phyloP scores from a whole-genome alignment of 2,113 vertebrate genomes.

The Xenopus laevis region DNA sequence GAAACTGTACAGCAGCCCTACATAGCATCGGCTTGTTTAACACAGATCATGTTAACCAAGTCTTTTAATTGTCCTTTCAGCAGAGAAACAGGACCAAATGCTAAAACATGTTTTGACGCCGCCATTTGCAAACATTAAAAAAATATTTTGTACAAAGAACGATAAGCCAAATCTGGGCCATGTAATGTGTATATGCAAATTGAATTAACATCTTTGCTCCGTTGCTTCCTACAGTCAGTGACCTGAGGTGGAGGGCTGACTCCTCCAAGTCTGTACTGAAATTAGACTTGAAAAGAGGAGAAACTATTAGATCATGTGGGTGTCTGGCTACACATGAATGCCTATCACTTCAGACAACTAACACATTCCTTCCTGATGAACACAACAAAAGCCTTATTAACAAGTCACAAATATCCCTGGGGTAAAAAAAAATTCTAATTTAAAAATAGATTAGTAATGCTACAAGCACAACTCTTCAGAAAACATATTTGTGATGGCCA shows the following conservation, averaged over 20 bases:
- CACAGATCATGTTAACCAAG: too few species aligned
- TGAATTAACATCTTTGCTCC: conserved; percentile 16
- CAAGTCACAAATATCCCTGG: conserved; percentile 40
- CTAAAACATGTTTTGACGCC: too few species aligned
- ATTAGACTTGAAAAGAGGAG: conserved; percentile 43
- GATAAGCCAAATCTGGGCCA: neutral
- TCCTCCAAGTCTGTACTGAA: conserved; percentile 43
- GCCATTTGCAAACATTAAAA: too few species aligned
- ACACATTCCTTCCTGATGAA: conserved; percentile 43
- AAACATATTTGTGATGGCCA: conserved; percentile 14
- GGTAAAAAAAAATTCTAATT: conserved; percentile 27
- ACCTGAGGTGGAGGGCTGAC: conserved; percentile 39
- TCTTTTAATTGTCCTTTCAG: too few species aligned
- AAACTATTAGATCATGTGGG: conserved; percentile 44
- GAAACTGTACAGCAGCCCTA: too few species aligned
- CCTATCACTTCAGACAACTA: conserved; percentile 42
- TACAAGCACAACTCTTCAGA: conserved; percentile 11
- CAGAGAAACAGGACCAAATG: too few species aligned
- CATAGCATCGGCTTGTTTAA: too few species aligned
- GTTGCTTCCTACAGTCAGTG: conserved; percentile 25
- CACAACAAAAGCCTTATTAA: conserved; percentile 45
- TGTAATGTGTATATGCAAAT: conserved; percentile 3
- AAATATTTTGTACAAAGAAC: too few species aligned
- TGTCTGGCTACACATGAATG: conserved; percentile 43
- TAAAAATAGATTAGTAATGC: conserved; percentile 27